phyloP scores from a whole-genome alignment of 37 sponge, comb jelly and placozoan genomes.

The Bolinopsis microptera region DNA sequence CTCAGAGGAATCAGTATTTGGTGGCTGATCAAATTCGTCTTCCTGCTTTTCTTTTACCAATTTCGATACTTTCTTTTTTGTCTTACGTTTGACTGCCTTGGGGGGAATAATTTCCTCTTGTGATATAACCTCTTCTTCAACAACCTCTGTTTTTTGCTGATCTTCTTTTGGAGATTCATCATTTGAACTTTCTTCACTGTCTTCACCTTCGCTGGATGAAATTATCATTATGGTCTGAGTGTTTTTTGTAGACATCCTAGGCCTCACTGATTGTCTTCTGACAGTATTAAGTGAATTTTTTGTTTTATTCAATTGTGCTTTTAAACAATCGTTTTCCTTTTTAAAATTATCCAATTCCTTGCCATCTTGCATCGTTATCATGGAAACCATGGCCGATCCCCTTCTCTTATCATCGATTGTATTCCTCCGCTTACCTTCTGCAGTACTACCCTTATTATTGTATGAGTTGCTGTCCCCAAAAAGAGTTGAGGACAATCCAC shows the following conservation, averaged over 20 bases:
- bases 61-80: neutral
- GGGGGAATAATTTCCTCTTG: neutral
- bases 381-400: constrained; percentile 6
- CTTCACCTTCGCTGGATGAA: neutral
- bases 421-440: neutral
- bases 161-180: neutral
- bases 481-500: neutral
- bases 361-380: constrained; percentile 52
- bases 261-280: neutral
- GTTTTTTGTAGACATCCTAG: neutral
- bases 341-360: constrained; percentile 18
- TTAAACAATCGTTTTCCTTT: constrained; percentile 29
- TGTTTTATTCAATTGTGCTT: neutral
- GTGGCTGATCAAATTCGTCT: neutral
- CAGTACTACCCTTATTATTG: neutral
- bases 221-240: neutral
- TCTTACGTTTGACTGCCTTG: neutral
- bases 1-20: neutral
- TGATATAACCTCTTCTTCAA: neutral
- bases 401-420: neutral
- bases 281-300: constrained; percentile 24
- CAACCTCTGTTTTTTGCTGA: neutral
- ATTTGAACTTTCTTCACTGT: neutral
- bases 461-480: neutral
- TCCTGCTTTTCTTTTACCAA: neutral